These are phyloP conservation scores for Labeo calbasu DNA, from an alignment of 2,797 vertebrate species.

Conservation along the genomic window DNA sequence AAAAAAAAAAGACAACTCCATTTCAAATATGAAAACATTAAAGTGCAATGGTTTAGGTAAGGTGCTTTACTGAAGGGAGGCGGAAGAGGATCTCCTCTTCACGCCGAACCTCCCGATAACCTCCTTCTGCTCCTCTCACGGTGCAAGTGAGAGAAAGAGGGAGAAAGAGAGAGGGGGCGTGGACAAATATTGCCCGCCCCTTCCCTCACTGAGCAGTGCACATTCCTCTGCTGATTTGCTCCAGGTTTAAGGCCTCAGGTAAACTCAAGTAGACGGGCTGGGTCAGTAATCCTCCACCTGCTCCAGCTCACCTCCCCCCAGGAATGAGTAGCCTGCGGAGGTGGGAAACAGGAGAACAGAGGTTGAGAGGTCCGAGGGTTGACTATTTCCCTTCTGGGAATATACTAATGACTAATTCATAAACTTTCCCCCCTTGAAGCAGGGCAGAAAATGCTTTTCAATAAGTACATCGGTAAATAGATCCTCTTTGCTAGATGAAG, in stretches of 20 bases:
- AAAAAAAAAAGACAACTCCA: constrained; percentile 55
- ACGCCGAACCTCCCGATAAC: constrained; percentile 33
- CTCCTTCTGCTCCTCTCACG: constrained; percentile 34
- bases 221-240: constrained; percentile 65
- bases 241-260: constrained; percentile 68
- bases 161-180: constrained; percentile 66
- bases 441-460: constrained; percentile 27
- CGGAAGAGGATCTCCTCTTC: constrained; percentile 52
- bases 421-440: constrained; percentile 13
- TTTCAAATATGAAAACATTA: constrained; percentile 71
- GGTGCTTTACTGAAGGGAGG: constrained; percentile 75
- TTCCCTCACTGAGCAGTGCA: constrained; percentile 64
- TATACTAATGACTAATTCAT: constrained; percentile 42
- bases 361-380: constrained; percentile 12
- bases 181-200: constrained; percentile 10
- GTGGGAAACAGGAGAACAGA: constrained; percentile 35
- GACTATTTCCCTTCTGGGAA: constrained; percentile 28
- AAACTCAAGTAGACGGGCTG: constrained; percentile 66
- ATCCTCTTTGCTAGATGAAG: constrained; percentile 31
- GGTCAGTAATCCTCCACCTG: constrained; percentile 82
- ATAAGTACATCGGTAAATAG: constrained; percentile 24
- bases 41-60: constrained; percentile 80
- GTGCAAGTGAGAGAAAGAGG: constrained; percentile 42
- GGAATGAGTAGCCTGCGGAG: constrained; percentile 76
- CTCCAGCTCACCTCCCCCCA: constrained; percentile 75